Conservation (phyloP, 2,888 invertebrate species). For the Ctena decussata region DNA sequence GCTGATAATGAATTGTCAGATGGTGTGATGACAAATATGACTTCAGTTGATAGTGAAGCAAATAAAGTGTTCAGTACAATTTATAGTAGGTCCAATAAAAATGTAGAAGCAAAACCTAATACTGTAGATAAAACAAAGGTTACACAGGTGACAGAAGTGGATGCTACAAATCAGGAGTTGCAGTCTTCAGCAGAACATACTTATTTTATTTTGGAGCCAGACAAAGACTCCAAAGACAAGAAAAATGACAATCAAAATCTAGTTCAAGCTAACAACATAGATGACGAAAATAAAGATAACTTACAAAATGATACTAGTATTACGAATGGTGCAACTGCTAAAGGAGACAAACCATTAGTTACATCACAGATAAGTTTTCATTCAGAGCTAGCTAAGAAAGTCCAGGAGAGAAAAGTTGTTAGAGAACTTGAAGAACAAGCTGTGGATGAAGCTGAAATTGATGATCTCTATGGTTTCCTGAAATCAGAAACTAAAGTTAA, state of each 20-base stretch:
- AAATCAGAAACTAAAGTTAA: background rate
- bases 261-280: background rate
- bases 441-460: slow-evolving; percentile 42
- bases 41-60: background rate
- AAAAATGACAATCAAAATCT: background rate
- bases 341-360: background rate
- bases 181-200: slow-evolving; percentile 44
- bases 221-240: background rate
- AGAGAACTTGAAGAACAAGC: slow-evolving; percentile 47
- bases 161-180: background rate
- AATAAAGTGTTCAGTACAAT: too few species aligned
- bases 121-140: too few species aligned
- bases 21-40: background rate
- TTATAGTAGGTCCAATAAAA: too few species aligned
- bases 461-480: slow-evolving; percentile 33
- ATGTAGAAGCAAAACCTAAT: too few species aligned
- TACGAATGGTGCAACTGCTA: background rate
- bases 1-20: background rate
- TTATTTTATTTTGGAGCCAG: slow-evolving; percentile 55
- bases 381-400: slow-evolving; percentile 48
- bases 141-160: background rate
- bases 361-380: slow-evolving; percentile 12
- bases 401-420: slow-evolving; percentile 35
- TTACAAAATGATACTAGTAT: background rate
- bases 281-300: too few species aligned